These are phyloP conservation scores for Tenualosa thibaudeaui DNA, from an alignment of 2,797 vertebrate species.

Conservation along the genomic window DNA sequence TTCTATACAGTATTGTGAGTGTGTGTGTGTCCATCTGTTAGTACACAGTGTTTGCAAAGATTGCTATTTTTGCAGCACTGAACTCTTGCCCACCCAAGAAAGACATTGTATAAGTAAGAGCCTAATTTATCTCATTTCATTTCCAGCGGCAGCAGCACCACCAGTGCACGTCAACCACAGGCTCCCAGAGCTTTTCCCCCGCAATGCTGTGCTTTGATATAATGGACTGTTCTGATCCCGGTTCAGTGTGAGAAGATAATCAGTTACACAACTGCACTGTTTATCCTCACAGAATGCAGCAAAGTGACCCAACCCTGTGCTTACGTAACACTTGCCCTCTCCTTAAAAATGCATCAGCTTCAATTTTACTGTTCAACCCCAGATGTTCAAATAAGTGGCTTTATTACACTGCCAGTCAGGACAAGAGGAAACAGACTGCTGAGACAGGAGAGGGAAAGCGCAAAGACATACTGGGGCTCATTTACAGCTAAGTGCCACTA, in stretches of 20 bases:
- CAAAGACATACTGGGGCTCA: neutral
- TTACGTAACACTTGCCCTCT: neutral
- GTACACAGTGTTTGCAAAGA: neutral
- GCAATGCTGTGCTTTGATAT: neutral
- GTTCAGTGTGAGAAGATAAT: neutral
- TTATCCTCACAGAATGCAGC: neutral
- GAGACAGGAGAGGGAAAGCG: neutral
- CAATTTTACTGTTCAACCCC: neutral
- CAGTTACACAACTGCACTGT: neutral
- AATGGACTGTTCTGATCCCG: neutral
- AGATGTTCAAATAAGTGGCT: conserved; percentile 18
- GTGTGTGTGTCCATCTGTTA: neutral
- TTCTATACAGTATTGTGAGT: neutral
- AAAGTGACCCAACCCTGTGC: neutral
- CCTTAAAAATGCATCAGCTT: neutral
- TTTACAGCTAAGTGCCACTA: neutral
- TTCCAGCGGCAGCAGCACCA: neutral
- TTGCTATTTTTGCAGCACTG: neutral
- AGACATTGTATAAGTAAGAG: neutral
- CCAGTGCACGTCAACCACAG: neutral
- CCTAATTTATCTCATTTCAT: neutral
- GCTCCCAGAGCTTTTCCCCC: neutral
- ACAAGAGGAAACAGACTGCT: neutral
- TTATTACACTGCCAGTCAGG: conserved; percentile 5
- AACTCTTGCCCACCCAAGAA: neutral